Conservation (phyloP, 2,888 invertebrate genomes). For the Clitarchus hookeri region DNA sequence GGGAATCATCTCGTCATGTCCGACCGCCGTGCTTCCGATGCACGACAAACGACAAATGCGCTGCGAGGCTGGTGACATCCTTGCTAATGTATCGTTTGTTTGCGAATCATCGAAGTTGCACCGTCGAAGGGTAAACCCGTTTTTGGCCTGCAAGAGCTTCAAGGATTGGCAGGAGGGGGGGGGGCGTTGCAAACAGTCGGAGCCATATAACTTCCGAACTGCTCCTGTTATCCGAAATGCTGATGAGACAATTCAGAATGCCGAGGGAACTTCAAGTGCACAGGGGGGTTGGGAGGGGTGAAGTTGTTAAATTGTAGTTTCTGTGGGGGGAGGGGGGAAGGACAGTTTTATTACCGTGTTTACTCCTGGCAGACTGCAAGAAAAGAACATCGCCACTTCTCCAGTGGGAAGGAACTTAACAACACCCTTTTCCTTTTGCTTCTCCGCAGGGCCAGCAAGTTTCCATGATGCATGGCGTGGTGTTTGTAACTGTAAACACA, state of each 20-base stretch:
- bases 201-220: background rate
- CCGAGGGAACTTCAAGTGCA: background rate
- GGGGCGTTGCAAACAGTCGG: background rate
- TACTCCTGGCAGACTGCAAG: background rate
- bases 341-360: background rate
- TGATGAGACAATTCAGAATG: constrained; percentile 9
- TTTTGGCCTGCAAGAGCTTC: background rate
- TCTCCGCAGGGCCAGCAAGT: background rate
- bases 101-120: background rate
- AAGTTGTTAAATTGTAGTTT: background rate
- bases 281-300: background rate
- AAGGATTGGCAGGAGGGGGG: background rate
- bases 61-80: background rate
- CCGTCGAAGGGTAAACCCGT: background rate
- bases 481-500: background rate
- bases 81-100: background rate
- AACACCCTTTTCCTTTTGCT: background rate
- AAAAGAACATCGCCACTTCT: background rate
- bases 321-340: background rate
- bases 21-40: no score
- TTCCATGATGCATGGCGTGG: background rate
- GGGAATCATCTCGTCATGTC: no score
- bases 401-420: background rate
- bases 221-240: background rate
- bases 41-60: no score